Conservation (phyloP, 2,797 vertebrate genomes). For the Tokudaia tokunoshimensis region DNA sequence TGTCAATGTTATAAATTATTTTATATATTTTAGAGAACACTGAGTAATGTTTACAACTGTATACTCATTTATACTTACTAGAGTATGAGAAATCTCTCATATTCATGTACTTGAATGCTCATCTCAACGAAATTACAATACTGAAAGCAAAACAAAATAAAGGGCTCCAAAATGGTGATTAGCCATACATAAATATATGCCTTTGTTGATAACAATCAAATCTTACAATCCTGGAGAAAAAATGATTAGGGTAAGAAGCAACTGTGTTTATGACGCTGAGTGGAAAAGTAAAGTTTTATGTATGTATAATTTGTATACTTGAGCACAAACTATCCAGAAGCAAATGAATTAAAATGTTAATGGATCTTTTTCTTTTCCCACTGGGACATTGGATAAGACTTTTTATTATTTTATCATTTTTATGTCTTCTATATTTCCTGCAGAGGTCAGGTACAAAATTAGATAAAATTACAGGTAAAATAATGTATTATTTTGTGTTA, state of each 20-base stretch:
- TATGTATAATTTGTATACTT: no score
- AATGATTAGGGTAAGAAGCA: conserved; percentile 21
- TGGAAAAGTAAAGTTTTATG: no score
- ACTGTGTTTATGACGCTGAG: not conserved
- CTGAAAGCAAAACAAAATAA: not conserved
- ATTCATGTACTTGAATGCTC: not conserved
- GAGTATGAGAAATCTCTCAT: conserved; percentile 21
- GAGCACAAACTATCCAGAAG: no score
- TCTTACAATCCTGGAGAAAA: conserved; percentile 50
- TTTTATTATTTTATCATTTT: no score
- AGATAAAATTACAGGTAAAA: conserved; percentile 17
- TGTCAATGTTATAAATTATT: not conserved
- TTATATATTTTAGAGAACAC: not conserved
- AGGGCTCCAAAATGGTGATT: not conserved
- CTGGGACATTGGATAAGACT: no score
- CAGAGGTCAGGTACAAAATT: not conserved
- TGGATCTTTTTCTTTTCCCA: no score
- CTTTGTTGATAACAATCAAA: conserved; percentile 42
- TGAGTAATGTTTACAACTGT: not conserved
- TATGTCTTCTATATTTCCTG: conserved; percentile 4
- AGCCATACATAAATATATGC: not conserved
- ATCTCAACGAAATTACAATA: not conserved
- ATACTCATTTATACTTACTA: not conserved
- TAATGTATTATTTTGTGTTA: conserved; percentile 44
- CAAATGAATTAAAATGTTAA: no score